Base-by-base conservation (phyloP, 2,888 invertebrate species). In the Uloborus plumipes region DNA sequence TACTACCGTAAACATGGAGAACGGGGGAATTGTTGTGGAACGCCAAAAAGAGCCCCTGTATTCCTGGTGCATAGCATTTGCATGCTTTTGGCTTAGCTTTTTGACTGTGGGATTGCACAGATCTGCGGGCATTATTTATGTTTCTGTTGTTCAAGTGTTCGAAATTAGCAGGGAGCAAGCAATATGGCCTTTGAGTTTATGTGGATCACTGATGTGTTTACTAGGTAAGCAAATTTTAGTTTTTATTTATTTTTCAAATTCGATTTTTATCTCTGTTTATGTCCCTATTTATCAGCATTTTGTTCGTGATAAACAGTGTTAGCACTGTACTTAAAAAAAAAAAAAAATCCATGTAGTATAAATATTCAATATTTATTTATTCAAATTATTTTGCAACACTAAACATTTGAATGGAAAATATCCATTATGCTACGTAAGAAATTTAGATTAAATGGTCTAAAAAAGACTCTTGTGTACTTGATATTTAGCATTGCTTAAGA, bases 161-260 rank as follows among this genome's bases (percentile, higher is more conserved):
- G 53, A 73, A 6, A 79, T 82, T 14, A 82, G 76, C 66, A 39
- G 84, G 16, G 78, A 83, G 58, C 78, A 82, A 31, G 84, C 84
- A 1, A 72, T 71, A 74, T 84, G 84, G 84, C 84, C 84, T 15
- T 74, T 84, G 55, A 83, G 76, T 59, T 49, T 84, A 11, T 84
- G 82, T 18, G 78, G 79, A 1, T 78, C 84, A 2, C 73, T 79
- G 6, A 83, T 84, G 78, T 82, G 80, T 22, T 58, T 84, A 0
- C 53, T 84, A 39, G 84, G 84, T 82, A 71, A 72, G 82, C 9
- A 15, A 49, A 13, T 14, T 16, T 51, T 47, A 11, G 9, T 11
- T 11, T 39, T 31, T 31, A 31, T 31, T 31, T 31, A n/a, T 26
- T 4, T 61, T n/a, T n/a, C n/a, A n/a, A n/a, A 26, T 26, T 26